Conservation (phyloP, 2,888 invertebrate species). For the Proisotoma minuta region DNA sequence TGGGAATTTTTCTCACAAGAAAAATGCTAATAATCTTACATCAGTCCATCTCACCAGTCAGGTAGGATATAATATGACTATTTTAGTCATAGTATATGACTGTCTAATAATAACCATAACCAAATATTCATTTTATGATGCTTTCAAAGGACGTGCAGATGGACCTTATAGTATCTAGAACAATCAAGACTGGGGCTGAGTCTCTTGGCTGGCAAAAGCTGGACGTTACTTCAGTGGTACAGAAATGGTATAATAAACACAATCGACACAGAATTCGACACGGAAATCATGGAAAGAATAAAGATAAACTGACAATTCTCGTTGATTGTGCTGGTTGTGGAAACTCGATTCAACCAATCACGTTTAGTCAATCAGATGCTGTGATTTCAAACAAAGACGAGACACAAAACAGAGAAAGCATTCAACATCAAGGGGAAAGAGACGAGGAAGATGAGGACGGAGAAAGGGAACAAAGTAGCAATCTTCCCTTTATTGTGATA, state of each 20-base stretch:
- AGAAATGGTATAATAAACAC: constrained; percentile 62
- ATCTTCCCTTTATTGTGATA: constrained; percentile 46
- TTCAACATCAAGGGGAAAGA: not conserved
- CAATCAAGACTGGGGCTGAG: constrained; percentile 60
- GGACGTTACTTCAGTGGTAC: constrained; percentile 64
- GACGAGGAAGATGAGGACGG: not conserved
- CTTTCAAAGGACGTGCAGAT: constrained; percentile 52
- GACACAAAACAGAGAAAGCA: not conserved
- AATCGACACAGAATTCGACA: constrained; percentile 42
- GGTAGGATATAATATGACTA: constrained; percentile 16
- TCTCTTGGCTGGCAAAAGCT: constrained; percentile 80
- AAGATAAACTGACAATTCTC: constrained; percentile 66
- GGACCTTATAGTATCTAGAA: constrained; percentile 57
- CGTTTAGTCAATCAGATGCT: constrained; percentile 33
- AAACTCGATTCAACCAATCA: constrained; percentile 47
- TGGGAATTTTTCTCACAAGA: constrained; percentile 36
- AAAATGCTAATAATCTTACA: constrained; percentile 16
- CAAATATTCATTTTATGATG: not conserved
- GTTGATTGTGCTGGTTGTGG: constrained; percentile 56
- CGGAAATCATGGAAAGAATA: constrained; percentile 30
- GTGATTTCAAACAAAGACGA: constrained; percentile 18
- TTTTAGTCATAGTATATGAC: too few species aligned
- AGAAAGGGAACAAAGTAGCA: constrained; percentile 36
- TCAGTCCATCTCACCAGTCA: constrained; percentile 37
- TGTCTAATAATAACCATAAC: too few species aligned